Evolutionary conservation across 2,888 invertebrate species (phyloP), one percentile per base, ranked within the genome.

Genomic region (Caenorhabditis virilis): DNA sequence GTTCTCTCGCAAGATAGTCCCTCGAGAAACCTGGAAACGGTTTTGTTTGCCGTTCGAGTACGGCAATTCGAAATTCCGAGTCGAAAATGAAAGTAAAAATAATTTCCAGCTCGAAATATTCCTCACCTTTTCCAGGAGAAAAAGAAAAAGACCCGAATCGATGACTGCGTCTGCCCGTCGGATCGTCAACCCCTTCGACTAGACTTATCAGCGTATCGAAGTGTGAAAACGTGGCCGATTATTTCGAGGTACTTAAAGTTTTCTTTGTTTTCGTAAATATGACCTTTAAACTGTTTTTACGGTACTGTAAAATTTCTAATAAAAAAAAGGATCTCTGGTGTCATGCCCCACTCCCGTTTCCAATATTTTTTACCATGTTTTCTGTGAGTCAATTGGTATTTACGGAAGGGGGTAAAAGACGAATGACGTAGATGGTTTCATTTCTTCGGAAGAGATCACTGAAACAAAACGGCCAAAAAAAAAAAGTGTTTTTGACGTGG

Each of bases 101-200:
- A n/a, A n/a, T n/a, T n/a, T n/a, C n/a, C n/a, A n/a, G n/a, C n/a
- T n/a, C n/a, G n/a, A n/a, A n/a, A n/a, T n/a, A n/a, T n/a, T n/a
- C 13, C 26, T 13, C 7, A 50, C 25, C 26, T 22, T 36, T 51
- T 62, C 18, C 47, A 68, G 63, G 76, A 79, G 47, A 74, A 75
- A 59, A 78, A 74, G 52, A 81, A 79, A 52, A 70, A 69, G 50
- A 70, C 63, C n/a, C 59, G 71, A 41, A 69, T 78, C 22, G 72
- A 78, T 45, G 81, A 81, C 46, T 81, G 81, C 51, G 74, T 78
- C 6, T 81, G 81, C 65, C 81, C 80, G 22, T 74, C 78, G 1
- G 76, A 74, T 47, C 67, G 73, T 36, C 76, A 68, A 7, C 68
- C 75, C 3, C 60, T 77, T 33, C 72, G 78, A 11, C 60, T 78